Conservation (phyloP, 2,888 invertebrate genomes). For the Chironomus tentans region DNA sequence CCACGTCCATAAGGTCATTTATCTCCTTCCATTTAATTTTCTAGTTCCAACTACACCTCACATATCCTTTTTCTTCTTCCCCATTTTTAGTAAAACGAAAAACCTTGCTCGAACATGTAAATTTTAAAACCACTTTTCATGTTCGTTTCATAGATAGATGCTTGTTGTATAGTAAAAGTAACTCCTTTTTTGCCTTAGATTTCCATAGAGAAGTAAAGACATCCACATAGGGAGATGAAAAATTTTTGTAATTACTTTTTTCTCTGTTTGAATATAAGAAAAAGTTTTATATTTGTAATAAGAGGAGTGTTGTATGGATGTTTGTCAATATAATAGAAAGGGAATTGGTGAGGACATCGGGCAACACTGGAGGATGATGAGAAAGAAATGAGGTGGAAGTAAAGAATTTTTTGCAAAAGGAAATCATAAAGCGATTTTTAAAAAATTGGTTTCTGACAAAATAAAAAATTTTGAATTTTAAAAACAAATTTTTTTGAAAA, state of each 20-base stretch:
- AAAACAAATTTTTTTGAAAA: too few species aligned
- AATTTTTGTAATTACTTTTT: not conserved
- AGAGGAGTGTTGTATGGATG: not conserved
- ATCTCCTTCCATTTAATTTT: not conserved
- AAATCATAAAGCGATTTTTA: too few species aligned
- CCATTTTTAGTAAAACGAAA: constrained; percentile 1
- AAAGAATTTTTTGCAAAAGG: not conserved
- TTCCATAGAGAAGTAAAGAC: not conserved
- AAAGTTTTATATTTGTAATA: not conserved
- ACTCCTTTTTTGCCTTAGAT: too few species aligned
- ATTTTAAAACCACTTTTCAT: constrained; percentile 26
- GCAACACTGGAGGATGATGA: not conserved
- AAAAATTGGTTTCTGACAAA: too few species aligned
- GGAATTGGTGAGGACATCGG: not conserved
- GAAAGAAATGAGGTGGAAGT: not conserved
- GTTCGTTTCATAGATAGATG: not conserved
- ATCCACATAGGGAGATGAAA: not conserved
- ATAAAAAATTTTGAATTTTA: too few species aligned
- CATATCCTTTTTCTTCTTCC: not conserved
- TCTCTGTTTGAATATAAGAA: not conserved
- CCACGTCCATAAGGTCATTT: not conserved
- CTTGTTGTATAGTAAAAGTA: too few species aligned
- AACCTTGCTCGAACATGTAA: constrained; percentile 24
- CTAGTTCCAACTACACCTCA: not conserved
- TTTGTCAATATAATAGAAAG: not conserved